Evolutionary conservation across 2,113 vertebrate species (phyloP).

Genomic region (Periophthalmodon schlosseri): DNA sequence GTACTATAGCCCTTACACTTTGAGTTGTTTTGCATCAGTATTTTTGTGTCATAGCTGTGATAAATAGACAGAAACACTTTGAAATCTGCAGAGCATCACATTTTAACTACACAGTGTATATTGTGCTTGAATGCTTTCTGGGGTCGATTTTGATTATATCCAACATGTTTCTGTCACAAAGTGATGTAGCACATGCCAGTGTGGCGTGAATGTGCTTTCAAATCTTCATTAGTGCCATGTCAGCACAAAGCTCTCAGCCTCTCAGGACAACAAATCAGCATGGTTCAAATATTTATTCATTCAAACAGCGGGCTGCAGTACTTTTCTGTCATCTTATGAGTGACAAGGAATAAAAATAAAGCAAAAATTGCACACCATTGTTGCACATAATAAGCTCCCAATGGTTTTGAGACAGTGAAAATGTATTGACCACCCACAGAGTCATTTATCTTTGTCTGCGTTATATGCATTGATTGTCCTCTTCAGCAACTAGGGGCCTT

Average conservation of each 20-base stretch:
- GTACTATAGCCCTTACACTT: not conserved
- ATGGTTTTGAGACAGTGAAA: not conserved
- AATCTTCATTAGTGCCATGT: conserved; percentile 45
- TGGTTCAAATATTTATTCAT: conserved; percentile 49
- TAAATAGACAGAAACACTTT: not conserved
- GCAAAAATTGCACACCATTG: conserved; percentile 7
- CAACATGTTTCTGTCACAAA: not conserved
- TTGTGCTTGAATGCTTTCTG: conserved; percentile 1
- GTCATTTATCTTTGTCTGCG: not conserved
- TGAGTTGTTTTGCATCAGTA: not conserved
- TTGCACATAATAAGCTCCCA: not conserved
- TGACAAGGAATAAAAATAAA: conserved; percentile 15
- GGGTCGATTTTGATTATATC: conserved; percentile 2
- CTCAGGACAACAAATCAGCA: conserved; percentile 55
- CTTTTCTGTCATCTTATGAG: conserved; percentile 14
- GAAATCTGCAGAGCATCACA: conserved; percentile 2
- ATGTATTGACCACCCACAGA: conserved; percentile 1
- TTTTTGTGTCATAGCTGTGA: not conserved
- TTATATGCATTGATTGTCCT: not conserved
- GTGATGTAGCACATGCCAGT: not conserved
- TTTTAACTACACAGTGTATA: not conserved
- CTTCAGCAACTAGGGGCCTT: not conserved
- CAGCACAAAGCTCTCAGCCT: conserved; percentile 33
- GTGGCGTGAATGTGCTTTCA: conserved; percentile 6
- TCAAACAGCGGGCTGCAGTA: conserved; percentile 31